A percentile compares a stretch with the other conserved stretches of the same genome.
phyloP scores from a whole-genome alignment of 1,140 invertebrate species.

The Delia radicum region DNA sequence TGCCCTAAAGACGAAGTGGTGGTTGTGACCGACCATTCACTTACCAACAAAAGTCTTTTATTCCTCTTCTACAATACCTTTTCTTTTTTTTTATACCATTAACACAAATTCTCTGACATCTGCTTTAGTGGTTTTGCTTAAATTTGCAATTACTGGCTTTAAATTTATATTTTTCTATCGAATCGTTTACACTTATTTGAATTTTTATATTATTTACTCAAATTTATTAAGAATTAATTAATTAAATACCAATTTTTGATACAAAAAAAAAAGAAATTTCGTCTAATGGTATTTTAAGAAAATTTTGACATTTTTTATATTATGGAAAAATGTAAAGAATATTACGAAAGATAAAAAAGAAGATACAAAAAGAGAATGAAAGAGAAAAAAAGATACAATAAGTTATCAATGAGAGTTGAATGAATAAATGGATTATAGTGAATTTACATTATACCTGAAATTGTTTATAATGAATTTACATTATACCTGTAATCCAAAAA shows the following conservation, averaged over 20 bases:
- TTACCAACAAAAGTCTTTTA: neutral
- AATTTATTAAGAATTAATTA: neutral
- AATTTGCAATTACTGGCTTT: neutral
- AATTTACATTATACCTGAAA: too few species aligned
- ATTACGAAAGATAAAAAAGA: neutral
- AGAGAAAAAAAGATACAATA: neutral
- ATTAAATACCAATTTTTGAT: neutral
- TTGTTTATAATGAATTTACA: too few species aligned
- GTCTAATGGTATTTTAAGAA: neutral
- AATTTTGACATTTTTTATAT: neutral
- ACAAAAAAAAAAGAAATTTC: neutral
- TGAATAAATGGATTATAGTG: too few species aligned
- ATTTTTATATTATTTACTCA: neutral
- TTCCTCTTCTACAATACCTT: neutral
- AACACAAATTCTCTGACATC: neutral
- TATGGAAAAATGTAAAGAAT: neutral
- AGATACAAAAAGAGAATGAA: neutral
- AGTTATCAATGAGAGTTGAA: too few species aligned
- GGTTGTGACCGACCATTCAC: neutral
- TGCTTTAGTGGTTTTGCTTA: neutral
- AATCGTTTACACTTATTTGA: neutral
- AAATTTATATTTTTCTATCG: neutral
- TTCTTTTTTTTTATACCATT: neutral
- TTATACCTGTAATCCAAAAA: too few species aligned
- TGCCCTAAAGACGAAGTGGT: too few species aligned